Evolutionary conservation across 1,140 invertebrate species (phyloP), one percentile per base, ranked within the genome.

Genomic region (Lepidurus couesii): DNA sequence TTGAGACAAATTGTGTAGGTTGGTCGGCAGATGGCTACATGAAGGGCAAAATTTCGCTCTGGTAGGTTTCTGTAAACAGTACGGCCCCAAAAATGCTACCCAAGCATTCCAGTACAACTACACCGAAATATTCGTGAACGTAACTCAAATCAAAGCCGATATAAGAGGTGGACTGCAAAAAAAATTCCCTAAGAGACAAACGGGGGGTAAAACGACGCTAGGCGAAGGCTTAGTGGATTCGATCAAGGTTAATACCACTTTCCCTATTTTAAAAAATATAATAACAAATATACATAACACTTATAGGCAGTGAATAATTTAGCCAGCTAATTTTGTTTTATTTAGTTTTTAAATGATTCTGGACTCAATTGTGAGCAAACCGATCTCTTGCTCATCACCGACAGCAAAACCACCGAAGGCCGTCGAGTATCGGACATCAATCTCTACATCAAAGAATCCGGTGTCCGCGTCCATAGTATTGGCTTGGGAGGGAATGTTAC

Each of bases 401-500:
- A 65, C 13, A 65, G 53, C 21, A 65, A 65, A 65, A 65, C 53
- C 21, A n/a, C 53, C 5, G 53, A 65, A 13, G 13, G 9, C 6
- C 53, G 53, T 6, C 53, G 53, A 16, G 13, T 65, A 65, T 9
- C 53, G 21, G 53, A 65, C n/a, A 65, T 65, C 1, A 65, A 16
- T 65, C 9, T 65, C 53, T 16, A 65, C 53, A 16, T 65, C 7
- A 65, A 65, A 21, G 53, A 65, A 13, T 65, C 53, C 21, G 53
- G n/a, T n/a, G 53, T 65, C n/a, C 53, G 53, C 4, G 53, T 65
- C 21, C 53, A 65, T 16, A 65, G 53, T 65, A 65, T 65, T 16
- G 53, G 53, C 53, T 65, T 65, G 53, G 53, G 53, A n/a, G 53
- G 53, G 9, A 65, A 65, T 65, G 53, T 65, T 4, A 65, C 53